A percentile compares a stretch with the other conserved stretches of the same genome.
These are phyloP conservation scores for Bombus polaris DNA, from an alignment of 1,140 invertebrate species.

Conservation along the genomic window DNA sequence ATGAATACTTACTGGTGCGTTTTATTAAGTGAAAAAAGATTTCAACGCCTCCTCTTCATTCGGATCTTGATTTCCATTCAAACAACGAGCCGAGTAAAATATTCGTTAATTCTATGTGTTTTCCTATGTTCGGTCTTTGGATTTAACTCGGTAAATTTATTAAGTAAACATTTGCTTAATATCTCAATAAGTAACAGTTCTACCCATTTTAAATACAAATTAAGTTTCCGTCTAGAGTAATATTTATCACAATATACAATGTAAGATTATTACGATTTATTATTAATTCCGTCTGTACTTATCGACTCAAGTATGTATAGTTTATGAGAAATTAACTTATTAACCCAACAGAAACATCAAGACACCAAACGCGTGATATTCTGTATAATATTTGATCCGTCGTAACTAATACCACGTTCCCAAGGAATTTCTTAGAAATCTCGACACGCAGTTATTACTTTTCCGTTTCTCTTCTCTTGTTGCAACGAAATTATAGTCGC, in stretches of 20 bases:
- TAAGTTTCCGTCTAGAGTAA: too few species aligned
- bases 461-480: background rate
- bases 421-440: background rate
- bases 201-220: background rate
- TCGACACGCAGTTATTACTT: background rate
- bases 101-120: background rate
- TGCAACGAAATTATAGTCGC: background rate
- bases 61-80: background rate
- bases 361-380: too few species aligned
- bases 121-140: background rate
- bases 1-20: background rate
- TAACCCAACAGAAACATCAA: background rate
- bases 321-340: background rate
- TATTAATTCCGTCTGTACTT: too few species aligned
- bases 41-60: background rate
- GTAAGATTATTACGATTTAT: too few species aligned
- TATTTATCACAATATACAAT: background rate
- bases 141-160: too few species aligned
- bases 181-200: too few species aligned
- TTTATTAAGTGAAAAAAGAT: background rate
- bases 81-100: background rate
- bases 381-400: background rate
- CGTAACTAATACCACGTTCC: background rate
- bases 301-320: too few species aligned
- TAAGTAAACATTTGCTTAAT: too few species aligned